phyloP scores from a whole-genome alignment of 1,140 invertebrate genomes.

The Maniola jurtina region DNA sequence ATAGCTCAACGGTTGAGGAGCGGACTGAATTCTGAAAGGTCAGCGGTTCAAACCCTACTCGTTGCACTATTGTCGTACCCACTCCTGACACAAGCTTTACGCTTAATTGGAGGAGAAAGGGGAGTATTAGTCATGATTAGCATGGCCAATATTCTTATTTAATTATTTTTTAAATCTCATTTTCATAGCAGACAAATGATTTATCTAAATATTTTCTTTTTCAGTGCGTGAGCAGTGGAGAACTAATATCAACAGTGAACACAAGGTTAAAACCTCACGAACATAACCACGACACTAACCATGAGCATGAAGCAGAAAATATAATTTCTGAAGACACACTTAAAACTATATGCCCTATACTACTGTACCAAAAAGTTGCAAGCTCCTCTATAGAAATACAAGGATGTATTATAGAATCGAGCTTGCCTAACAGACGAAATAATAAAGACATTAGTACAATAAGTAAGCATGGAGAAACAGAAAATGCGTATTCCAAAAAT shows the following conservation, averaged over 20 bases:
- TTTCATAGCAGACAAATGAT: no score
- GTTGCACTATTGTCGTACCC: no score
- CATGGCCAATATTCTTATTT: no score
- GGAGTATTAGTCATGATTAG: no score
- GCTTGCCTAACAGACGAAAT: conserved; percentile 34
- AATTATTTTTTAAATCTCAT: no score
- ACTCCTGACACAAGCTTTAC: no score
- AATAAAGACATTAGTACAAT: conserved; percentile 10
- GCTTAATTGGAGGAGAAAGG: no score
- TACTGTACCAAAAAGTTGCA: conserved; percentile 82
- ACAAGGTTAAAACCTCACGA: conserved; percentile 58
- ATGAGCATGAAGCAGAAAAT: conserved; percentile 44
- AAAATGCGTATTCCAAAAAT: conserved; percentile 57
- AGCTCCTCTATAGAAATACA: conserved; percentile 74
- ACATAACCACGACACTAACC: conserved; percentile 43
- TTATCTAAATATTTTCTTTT: conserved; percentile 22
- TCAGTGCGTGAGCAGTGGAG: conserved; percentile 74
- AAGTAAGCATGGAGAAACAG: conserved; percentile 31
- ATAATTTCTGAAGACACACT: conserved; percentile 65
- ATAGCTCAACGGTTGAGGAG: no score
- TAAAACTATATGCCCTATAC: conserved; percentile 81
- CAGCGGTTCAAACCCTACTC: no score
- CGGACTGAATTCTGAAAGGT: no score
- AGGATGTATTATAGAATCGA: conserved; percentile 78
- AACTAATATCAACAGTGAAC: conserved; percentile 70